phyloP scores from a whole-genome alignment of 2,888 invertebrate genomes.

The Yponomeuta plumbellus region DNA sequence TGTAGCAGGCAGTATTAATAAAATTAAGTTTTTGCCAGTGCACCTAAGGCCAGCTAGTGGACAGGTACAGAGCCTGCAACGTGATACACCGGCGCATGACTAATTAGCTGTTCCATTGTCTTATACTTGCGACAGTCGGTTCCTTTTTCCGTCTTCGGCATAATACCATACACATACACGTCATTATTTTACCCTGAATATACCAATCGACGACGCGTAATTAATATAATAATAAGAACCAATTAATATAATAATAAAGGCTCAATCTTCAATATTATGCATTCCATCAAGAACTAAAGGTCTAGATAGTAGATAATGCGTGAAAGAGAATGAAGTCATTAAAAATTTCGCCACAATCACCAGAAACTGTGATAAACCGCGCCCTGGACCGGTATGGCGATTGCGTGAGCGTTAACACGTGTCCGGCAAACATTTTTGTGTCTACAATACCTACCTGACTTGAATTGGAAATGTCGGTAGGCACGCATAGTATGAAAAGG shows the following conservation, averaged over 20 bases:
- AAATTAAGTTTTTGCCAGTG: no score
- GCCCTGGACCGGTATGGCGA: slow-evolving; percentile 56
- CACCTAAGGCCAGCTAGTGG: no score
- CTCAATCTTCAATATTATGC: neutral
- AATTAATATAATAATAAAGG: neutral
- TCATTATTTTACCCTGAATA: neutral
- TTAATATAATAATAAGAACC: neutral
- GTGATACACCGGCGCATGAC: slow-evolving; percentile 25
- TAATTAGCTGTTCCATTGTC: slow-evolving; percentile 33
- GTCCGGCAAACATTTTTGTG: slow-evolving; percentile 26
- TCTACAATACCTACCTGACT: neutral
- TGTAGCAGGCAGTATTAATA: no score
- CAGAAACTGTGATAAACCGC: slow-evolving; percentile 49
- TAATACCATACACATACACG: neutral
- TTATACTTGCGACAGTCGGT: slow-evolving; percentile 20
- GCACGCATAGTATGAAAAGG: neutral
- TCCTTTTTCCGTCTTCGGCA: slow-evolving; percentile 17
- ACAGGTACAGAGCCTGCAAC: neutral
- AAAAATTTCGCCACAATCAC: slow-evolving; percentile 15
- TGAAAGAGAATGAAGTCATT: neutral
- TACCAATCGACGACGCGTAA: neutral
- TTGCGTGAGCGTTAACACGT: slow-evolving; percentile 57
- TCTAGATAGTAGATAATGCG: neutral
- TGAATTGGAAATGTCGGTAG: neutral
- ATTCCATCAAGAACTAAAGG: neutral